Conservation (phyloP, 2,888 invertebrate genomes). For the Marasmarcha lunaedactyla region DNA sequence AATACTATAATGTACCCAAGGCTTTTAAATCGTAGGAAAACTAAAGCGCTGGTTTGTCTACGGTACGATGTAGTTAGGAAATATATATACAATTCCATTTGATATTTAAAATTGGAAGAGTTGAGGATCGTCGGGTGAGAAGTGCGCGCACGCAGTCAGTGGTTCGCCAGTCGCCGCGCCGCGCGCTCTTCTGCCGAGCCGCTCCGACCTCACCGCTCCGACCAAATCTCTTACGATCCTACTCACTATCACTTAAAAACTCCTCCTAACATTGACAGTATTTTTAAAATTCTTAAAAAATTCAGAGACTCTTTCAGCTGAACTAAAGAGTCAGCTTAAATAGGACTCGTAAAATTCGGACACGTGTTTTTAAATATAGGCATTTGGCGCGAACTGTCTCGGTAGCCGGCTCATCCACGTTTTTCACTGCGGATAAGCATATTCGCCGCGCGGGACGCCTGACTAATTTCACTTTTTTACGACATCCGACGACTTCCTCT, state of each 20-base stretch:
- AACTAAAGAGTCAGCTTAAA: too few species aligned
- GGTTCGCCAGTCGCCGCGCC: constrained; percentile 56
- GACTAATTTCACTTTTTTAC: constrained; percentile 62
- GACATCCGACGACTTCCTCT: constrained; percentile 21
- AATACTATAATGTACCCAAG: too few species aligned
- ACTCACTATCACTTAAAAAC: constrained; percentile 23
- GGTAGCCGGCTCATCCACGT: constrained; percentile 43
- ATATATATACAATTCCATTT: constrained; percentile 1
- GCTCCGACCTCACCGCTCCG: constrained; percentile 28
- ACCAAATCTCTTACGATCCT: constrained; percentile 38
- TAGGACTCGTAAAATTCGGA: constrained; percentile 17
- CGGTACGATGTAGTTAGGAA: too few species aligned
- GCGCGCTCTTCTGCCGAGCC: constrained; percentile 39
- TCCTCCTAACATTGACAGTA: not conserved
- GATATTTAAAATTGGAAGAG: constrained; percentile 55
- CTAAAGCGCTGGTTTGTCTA: too few species aligned
- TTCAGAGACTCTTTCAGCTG: too few species aligned
- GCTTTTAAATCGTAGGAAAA: too few species aligned
- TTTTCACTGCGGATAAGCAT: constrained; percentile 46
- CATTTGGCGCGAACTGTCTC: constrained; percentile 40
- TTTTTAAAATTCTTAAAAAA: not conserved
- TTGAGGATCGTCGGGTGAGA: constrained; percentile 29
- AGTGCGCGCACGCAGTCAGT: constrained; percentile 53
- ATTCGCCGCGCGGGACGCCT: constrained; percentile 40
- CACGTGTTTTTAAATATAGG: constrained; percentile 53